Base-by-base conservation (phyloP, 2,113 vertebrate genomes). In the Arothron firmamentum region DNA sequence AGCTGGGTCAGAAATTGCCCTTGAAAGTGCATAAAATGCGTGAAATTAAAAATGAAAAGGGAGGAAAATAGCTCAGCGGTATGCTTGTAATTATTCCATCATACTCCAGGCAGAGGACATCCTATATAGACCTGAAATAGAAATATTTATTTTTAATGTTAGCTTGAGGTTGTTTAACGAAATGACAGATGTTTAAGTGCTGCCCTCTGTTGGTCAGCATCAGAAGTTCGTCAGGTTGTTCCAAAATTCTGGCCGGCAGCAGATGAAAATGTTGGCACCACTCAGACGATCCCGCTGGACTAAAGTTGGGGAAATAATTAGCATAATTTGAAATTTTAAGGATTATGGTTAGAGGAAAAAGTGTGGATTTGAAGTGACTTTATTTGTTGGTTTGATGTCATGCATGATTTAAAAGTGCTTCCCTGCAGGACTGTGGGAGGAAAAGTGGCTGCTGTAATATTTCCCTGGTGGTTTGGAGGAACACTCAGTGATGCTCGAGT, bases 11-110 rank as follows among this genome's bases (percentile, higher is more conserved):
- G 77, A 80, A 75, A 77, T 65, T 64, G 67, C 64, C 80, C 80
- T 81, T 85, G 75, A 85, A 85, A 83, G 68, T 75, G 73, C 65
- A 78, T 81, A 69, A 81, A 78, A 79, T 75, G 79, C 52, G 74
- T 81, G 81, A 84, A 86, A 86, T 88, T 82, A 72, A 79, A 86
- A 86, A 78, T 71, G 75, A 78, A 79, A 80, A 19, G 53, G 50
- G 28, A 46, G 38, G 38, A 59, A 74, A 65, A 76, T 59, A 57
- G 52, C 57, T 59, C 16, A 65, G 57, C 0, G 50, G 52, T 51
- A 62, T 48, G 61, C 64, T 23, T 38, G 28, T 60, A 59, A 70
- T 75, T 65, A 75, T 75, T 63, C 53, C 58, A 56, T 50, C 18
- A 58, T 17, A 19, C 52, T 57, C 48, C 25, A 41, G 49, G 53